Evolutionary conservation across 2,797 vertebrate species (phyloP).

Genomic region (Jordanella pulchra): DNA sequence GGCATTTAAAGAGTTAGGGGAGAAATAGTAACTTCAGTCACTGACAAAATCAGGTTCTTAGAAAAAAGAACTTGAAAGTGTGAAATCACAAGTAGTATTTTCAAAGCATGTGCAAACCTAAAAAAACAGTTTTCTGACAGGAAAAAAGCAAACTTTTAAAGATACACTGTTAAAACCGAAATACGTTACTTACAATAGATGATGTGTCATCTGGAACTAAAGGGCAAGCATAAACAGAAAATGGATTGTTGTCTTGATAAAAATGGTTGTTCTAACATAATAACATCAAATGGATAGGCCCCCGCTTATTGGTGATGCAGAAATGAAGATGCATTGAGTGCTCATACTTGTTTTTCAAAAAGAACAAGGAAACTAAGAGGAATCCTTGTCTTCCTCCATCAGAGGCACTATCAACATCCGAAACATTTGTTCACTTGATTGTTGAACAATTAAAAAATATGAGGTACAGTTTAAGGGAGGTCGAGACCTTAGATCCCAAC

Average conservation of each 20-base stretch:
- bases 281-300: not conserved
- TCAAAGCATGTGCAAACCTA: not conserved
- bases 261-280: not conserved
- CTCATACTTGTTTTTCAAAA: not conserved
- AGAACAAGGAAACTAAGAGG: not conserved
- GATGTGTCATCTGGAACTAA: not conserved
- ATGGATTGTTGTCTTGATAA: not conserved
- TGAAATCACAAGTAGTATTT: not conserved
- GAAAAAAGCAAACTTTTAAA: not conserved
- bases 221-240: not conserved
- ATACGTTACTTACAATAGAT: not conserved
- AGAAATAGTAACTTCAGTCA: constrained; percentile 29
- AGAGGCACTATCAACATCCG: not conserved
- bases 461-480: not conserved
- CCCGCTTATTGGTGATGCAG: not conserved
- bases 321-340: not conserved
- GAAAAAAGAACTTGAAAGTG: not conserved
- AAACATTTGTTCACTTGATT: too few species aligned
- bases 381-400: not conserved
- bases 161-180: not conserved
- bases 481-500: not conserved
- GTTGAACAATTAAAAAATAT: not conserved
- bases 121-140: not conserved
- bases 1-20: constrained; percentile 33
- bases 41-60: not conserved